Percentiles rank a stretch among this genome's conserved stretches.
These are phyloP conservation scores for Lutjanus campechanus DNA, from an alignment of 2,797 vertebrate species.

Conservation along the genomic window DNA sequence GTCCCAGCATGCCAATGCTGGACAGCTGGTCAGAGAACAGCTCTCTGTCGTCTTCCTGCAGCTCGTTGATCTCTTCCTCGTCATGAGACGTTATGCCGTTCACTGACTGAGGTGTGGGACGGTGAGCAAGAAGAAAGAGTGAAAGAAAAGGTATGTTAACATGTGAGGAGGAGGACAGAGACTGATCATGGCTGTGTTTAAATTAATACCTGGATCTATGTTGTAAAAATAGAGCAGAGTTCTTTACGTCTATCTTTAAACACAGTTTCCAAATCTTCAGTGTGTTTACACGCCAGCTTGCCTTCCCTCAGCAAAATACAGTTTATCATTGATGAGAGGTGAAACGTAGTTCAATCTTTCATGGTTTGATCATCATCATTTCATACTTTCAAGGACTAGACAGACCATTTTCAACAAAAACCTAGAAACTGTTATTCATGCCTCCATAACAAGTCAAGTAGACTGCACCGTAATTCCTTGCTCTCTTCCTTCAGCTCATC, in stretches of 20 bases:
- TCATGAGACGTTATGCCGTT: conserved; percentile 96
- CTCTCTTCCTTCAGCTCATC: too few relatives aligned
- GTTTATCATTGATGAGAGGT: neutral
- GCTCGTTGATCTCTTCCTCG: conserved; percentile 98
- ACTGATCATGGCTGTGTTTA: neutral
- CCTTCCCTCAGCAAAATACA: neutral
- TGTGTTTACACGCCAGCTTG: neutral
- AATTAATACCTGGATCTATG: neutral
- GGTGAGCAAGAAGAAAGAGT: neutral
- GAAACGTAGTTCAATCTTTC: neutral
- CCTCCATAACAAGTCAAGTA: too few relatives aligned
- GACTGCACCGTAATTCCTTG: too few relatives aligned
- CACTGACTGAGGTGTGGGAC: conserved; percentile 87
- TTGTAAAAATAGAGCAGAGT: neutral
- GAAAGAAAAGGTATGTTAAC: neutral
- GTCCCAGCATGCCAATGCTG: conserved; percentile 97
- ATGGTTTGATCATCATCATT: too few relatives aligned
- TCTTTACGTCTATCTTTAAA: neutral
- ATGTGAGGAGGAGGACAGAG: too few relatives aligned
- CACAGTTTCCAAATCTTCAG: neutral
- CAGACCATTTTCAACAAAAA: too few relatives aligned
- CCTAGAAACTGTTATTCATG: too few relatives aligned
- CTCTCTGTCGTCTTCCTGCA: conserved; percentile 98
- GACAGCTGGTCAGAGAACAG: conserved; percentile 98
- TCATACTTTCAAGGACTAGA: too few relatives aligned